phyloP scores from a whole-genome alignment of 2,797 vertebrate species.

The Etheostoma nigrum region DNA sequence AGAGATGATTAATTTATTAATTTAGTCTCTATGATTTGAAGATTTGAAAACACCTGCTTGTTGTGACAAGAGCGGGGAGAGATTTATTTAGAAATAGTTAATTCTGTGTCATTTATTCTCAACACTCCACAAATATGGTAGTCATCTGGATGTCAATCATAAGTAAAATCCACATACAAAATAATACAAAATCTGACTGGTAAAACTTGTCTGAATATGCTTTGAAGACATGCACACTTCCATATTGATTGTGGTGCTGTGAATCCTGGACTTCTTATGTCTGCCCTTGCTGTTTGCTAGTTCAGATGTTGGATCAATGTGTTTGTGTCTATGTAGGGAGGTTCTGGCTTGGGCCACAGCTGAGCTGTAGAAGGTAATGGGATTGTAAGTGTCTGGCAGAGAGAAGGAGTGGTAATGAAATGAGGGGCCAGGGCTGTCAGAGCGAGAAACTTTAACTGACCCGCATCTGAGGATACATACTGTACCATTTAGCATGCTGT shows the following conservation, averaged over 20 bases:
- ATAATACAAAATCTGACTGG: slow-evolving; percentile 30
- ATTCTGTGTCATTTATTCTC: slow-evolving; percentile 4
- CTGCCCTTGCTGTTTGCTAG: slow-evolving; percentile 43
- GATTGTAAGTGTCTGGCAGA: slow-evolving; percentile 75
- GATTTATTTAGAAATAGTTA: slow-evolving; percentile 5
- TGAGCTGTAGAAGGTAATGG: slow-evolving; percentile 69
- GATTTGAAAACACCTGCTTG: slow-evolving; percentile 14
- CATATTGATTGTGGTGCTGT: slow-evolving; percentile 45
- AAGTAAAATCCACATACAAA: slow-evolving; percentile 38
- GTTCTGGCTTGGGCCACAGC: slow-evolving; percentile 33
- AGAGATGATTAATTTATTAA: slow-evolving; percentile 3
- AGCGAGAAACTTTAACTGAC: slow-evolving; percentile 41
- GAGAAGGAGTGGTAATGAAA: slow-evolving; percentile 69
- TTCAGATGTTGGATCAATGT: slow-evolving; percentile 66
- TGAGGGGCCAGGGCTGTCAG: slow-evolving; percentile 50
- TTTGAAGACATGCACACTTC: slow-evolving; percentile 36
- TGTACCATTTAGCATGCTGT: neutral
- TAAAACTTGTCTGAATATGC: slow-evolving; percentile 7
- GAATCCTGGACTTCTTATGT: slow-evolving; percentile 37
- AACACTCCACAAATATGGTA: slow-evolving; percentile 6
- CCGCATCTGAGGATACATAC: slow-evolving; percentile 21
- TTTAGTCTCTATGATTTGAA: neutral
- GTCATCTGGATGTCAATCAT: slow-evolving; percentile 8
- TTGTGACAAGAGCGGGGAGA: neutral
- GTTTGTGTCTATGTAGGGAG: slow-evolving; percentile 57